phyloP scores from a whole-genome alignment of 2,113 vertebrate genomes.

The Taxidea taxus region DNA sequence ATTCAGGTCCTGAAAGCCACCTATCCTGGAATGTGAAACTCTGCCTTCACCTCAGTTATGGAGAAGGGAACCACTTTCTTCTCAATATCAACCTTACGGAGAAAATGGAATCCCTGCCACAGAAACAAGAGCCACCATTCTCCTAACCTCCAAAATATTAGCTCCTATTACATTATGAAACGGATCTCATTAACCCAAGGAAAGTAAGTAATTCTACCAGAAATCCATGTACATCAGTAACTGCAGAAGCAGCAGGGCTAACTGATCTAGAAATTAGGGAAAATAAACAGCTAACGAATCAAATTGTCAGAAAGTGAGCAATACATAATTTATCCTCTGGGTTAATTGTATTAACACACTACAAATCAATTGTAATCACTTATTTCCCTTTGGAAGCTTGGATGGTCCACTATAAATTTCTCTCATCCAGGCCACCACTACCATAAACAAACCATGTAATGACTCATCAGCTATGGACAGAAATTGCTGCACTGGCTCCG shows the following conservation, averaged over 20 bases:
- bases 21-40: too few species aligned
- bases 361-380: slow-evolving; percentile 5
- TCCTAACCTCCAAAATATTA: slow-evolving; percentile 60
- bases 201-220: not conserved
- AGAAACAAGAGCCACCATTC: not conserved
- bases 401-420: not conserved
- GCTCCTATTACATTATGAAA: slow-evolving; percentile 32
- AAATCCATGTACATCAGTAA: not conserved
- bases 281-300: not conserved
- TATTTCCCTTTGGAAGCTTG: not conserved
- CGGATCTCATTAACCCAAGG: not conserved
- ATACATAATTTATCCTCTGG: not conserved
- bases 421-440: not conserved
- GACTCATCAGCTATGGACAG: not conserved
- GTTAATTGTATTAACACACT: not conserved
- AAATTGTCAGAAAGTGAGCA: not conserved
- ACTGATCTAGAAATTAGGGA: not conserved
- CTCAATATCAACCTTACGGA: not conserved
- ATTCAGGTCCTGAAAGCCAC: slow-evolving; percentile 18
- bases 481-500: not conserved
- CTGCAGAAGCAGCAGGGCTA: not conserved
- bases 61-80: not conserved
- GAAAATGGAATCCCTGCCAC: not conserved
- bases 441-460: not conserved
- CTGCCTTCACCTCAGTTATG: not conserved